These are phyloP conservation scores for Antechinus flavipes DNA, from an alignment of 2,113 vertebrate genomes.

Conservation along the genomic window DNA sequence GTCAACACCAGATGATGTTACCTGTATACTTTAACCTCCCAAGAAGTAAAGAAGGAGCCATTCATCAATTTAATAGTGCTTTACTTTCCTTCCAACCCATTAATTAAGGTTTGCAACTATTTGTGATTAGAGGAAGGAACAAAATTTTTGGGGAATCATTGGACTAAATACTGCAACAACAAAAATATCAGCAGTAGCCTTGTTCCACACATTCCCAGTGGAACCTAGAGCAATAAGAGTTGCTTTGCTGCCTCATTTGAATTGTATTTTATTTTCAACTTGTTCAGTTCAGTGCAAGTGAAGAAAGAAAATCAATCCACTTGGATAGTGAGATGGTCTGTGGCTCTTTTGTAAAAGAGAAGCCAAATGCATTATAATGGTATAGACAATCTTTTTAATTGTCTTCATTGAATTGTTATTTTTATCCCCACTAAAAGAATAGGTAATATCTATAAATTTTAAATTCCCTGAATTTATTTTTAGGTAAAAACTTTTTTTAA, in stretches of 20 bases:
- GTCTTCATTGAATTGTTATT: neutral
- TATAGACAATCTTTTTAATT: neutral
- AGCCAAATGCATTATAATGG: neutral
- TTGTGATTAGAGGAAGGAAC: conserved; percentile 39
- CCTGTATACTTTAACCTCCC: neutral
- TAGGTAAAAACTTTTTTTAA: neutral
- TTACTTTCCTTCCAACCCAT: conserved; percentile 4
- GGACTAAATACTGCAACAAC: conserved; percentile 62
- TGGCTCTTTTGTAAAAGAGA: conserved; percentile 18
- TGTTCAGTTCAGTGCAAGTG: conserved; percentile 58
- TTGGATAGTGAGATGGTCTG: neutral
- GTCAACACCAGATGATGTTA: neutral
- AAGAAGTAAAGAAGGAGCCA: conserved; percentile 30
- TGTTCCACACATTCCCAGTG: conserved; percentile 54
- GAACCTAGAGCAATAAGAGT: conserved; percentile 13
- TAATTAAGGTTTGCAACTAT: conserved; percentile 65
- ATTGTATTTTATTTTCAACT: conserved; percentile 65
- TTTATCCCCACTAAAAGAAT: neutral
- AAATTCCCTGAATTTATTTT: neutral
- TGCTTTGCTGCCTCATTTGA: conserved; percentile 66
- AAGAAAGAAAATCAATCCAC: conserved; percentile 32
- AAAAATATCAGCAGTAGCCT: conserved; percentile 55
- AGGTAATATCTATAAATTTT: conserved; percentile 6
- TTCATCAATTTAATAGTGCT: conserved; percentile 41
- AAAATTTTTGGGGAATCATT: conserved; percentile 62